Evolutionary conservation across 2,797 vertebrate species (phyloP).

Genomic region (Lemur catta): DNA sequence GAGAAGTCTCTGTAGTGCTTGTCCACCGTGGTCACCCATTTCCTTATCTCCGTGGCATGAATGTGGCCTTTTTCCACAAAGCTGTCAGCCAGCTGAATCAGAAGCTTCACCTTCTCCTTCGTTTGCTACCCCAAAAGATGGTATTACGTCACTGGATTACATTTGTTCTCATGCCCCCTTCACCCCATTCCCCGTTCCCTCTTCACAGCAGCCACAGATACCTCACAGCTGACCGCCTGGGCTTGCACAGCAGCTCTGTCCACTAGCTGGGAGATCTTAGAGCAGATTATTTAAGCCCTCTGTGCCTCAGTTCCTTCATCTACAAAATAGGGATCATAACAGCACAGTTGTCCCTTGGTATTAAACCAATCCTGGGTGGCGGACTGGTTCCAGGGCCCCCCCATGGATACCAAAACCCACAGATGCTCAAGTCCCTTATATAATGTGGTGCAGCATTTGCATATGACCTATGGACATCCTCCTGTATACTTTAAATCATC

Average conservation of each 20-base stretch:
- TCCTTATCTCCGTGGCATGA: slow-evolving; percentile 95
- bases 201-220: background rate
- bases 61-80: slow-evolving; percentile 98
- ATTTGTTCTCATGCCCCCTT: background rate
- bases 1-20: slow-evolving; percentile 97
- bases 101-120: slow-evolving; percentile 97
- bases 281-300: background rate
- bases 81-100: slow-evolving; percentile 96
- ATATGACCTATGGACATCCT: background rate
- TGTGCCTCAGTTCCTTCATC: background rate
- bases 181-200: background rate
- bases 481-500: background rate
- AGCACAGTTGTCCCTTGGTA: background rate
- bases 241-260: background rate
- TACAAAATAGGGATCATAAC: background rate
- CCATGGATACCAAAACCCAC: background rate
- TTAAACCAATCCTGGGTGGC: background rate
- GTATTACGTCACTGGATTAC: slow-evolving; percentile 65
- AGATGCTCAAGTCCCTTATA: background rate
- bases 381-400: background rate
- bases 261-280: background rate
- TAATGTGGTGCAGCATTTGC: background rate
- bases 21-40: slow-evolving; percentile 96
- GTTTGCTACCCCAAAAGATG: slow-evolving; percentile 91
- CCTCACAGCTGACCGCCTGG: background rate